phyloP scores from a whole-genome alignment of 1,140 invertebrate species.

The Lordiphosa clarofinis region DNA sequence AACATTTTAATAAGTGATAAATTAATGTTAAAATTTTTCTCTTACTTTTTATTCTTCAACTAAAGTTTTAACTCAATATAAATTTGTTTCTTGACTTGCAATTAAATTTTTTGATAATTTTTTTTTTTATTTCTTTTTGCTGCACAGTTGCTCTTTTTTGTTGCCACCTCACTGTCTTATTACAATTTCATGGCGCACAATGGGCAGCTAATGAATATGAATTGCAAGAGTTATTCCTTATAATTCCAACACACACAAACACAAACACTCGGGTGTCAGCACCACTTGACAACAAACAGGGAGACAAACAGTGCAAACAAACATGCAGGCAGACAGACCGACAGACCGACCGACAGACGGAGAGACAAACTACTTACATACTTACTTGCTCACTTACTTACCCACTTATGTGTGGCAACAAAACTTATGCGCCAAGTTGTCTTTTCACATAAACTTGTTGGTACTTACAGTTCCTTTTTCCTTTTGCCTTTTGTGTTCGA shows the following conservation, averaged over 20 bases:
- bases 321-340: constrained; percentile 1
- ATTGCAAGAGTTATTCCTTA: constrained; percentile 42
- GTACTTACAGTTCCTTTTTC: constrained; percentile 44
- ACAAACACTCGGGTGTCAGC: constrained; percentile 25
- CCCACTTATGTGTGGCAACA: constrained; percentile 60
- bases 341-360: background rate
- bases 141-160: no score
- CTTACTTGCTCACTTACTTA: constrained; percentile 41
- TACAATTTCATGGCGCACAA: constrained; percentile 58
- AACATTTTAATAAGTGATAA: no score
- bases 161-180: constrained; percentile 10
- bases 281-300: constrained; percentile 28
- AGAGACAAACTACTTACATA: constrained; percentile 42
- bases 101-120: no score
- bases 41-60: no score
- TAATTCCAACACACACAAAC: constrained; percentile 6
- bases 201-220: constrained; percentile 71
- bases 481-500: constrained; percentile 24
- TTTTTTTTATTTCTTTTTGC: no score
- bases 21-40: no score
- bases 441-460: constrained; percentile 63
- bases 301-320: constrained; percentile 24
- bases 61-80: no score
- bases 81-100: no score
- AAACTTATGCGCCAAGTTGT: constrained; percentile 72